Evolutionary conservation across 2,113 vertebrate species (phyloP).

Genomic region (Camarhynchus parvulus): DNA sequence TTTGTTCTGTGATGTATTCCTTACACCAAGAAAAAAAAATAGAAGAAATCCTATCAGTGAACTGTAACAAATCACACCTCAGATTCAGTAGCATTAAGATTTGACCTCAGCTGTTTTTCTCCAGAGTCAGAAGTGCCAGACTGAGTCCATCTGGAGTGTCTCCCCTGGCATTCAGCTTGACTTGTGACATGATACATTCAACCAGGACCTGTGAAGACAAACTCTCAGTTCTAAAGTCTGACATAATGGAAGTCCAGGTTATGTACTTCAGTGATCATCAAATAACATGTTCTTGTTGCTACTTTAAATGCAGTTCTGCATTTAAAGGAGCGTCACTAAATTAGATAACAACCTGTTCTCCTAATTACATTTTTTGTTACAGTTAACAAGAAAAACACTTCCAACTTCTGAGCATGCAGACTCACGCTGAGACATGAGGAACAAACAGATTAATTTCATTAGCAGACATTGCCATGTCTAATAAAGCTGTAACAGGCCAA

Average conservation of each 20-base stretch:
- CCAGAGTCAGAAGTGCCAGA: not conserved
- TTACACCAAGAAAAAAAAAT: not conserved
- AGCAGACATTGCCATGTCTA: constrained; percentile 8
- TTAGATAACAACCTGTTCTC: not conserved
- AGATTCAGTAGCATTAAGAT: not conserved
- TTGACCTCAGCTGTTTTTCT: constrained; percentile 4
- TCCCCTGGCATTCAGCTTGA: constrained; percentile 30
- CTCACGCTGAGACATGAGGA: constrained; percentile 20
- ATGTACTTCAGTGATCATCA: not conserved
- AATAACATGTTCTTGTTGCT: not conserved
- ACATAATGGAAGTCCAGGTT: not conserved
- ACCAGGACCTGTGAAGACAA: not conserved
- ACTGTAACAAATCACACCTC: constrained; percentile 1
- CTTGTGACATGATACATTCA: not conserved
- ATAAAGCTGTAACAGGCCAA: constrained; percentile 35
- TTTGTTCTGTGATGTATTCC: not conserved
- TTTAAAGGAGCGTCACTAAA: not conserved
- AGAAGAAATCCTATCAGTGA: not conserved
- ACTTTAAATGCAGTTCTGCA: not conserved
- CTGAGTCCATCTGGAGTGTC: constrained; percentile 46
- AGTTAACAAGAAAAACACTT: constrained; percentile 32
- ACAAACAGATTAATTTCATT: constrained; percentile 48
- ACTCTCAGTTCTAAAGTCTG: not conserved
- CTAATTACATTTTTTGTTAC: constrained; percentile 18
- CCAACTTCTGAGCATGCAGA: not conserved